These are phyloP conservation scores for Mobula birostris DNA, from an alignment of 2,113 vertebrate genomes.

Conservation along the genomic window DNA sequence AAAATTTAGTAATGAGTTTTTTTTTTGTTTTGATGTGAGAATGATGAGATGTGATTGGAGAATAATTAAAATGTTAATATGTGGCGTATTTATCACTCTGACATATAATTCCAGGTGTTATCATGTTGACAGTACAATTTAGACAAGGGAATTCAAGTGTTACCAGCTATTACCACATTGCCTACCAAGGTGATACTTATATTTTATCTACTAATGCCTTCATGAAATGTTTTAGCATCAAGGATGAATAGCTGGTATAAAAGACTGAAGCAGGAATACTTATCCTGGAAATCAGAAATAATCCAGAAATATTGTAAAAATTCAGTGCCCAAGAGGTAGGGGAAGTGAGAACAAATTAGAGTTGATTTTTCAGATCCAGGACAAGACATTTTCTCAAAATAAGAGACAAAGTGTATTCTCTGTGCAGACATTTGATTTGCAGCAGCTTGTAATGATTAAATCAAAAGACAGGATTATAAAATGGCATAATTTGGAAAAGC, in stretches of 20 bases:
- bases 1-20: background rate
- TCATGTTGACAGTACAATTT: no score
- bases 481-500: no score
- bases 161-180: background rate
- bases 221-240: background rate
- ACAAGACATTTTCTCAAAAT: background rate
- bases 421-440: background rate
- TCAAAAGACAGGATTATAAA: no score
- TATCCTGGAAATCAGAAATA: background rate
- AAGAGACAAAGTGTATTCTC: background rate
- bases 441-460: no score
- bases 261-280: background rate
- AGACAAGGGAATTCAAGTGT: background rate
- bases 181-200: background rate
- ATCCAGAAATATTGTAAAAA: background rate
- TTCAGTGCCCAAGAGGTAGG: background rate
- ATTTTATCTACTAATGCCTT: background rate
- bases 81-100: background rate
- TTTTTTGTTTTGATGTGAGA: background rate
- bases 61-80: slow-evolving; percentile 7
- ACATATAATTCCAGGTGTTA: background rate
- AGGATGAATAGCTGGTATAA: background rate
- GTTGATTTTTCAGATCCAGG: background rate
- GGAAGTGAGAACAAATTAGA: background rate
- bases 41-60: background rate